Evolutionary conservation across 2,113 vertebrate species (phyloP).

Genomic region (Notarius quadriscutis): DNA sequence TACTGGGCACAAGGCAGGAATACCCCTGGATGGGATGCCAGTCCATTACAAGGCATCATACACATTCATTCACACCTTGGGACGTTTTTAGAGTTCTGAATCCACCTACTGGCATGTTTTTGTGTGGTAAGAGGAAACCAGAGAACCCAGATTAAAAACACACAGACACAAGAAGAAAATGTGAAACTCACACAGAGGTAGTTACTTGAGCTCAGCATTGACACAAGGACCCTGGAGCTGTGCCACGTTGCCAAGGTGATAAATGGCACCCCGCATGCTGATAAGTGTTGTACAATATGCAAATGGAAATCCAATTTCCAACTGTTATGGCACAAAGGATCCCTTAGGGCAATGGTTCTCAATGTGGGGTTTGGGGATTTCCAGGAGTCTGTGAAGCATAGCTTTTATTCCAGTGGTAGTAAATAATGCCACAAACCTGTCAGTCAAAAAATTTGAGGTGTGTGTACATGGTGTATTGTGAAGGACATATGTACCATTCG

Average conservation of each 20-base stretch:
- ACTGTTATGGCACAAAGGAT: conserved; percentile 24
- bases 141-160: background rate
- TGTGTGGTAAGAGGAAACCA: background rate
- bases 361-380: background rate
- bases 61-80: background rate
- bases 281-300: conserved; percentile 32
- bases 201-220: background rate
- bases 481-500: too few relatives aligned
- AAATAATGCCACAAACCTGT: background rate
- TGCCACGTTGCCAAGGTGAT: background rate
- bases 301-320: conserved; percentile 14
- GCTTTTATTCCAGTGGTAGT: background rate
- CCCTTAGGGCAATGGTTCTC: background rate
- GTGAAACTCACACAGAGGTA: background rate
- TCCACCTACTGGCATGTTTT: background rate
- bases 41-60: background rate
- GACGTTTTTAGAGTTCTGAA: background rate
- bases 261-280: conserved; percentile 28
- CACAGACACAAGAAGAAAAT: background rate
- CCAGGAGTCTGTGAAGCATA: background rate
- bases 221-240: background rate
- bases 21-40: background rate
- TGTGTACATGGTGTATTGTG: background rate
- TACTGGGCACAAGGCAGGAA: too few relatives aligned
- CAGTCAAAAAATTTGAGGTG: background rate